A percentile compares a stretch with the other conserved stretches of the same genome.
Conservation (phyloP, 2,797 vertebrate genomes). For the Peromyscus attwateri region DNA sequence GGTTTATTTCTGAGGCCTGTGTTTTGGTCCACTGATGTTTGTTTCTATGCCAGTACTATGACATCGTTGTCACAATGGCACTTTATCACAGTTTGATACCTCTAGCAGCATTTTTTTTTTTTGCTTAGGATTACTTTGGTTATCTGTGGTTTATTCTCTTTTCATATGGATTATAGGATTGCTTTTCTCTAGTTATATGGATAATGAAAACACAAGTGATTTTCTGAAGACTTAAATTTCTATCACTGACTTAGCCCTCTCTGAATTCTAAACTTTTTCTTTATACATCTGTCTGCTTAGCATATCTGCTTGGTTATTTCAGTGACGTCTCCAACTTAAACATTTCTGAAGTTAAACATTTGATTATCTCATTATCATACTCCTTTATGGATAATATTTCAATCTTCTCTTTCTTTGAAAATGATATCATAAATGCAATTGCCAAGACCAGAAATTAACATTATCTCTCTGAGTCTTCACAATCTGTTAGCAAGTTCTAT, state of each 20-base stretch:
- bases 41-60: not conserved
- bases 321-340: not conserved
- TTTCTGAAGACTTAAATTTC: slow-evolving; percentile 12
- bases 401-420: slow-evolving; percentile 15
- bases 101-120: not conserved
- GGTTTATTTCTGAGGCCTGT: not conserved
- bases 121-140: not conserved
- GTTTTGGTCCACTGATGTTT: not conserved
- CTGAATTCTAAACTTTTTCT: not conserved
- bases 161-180: not conserved
- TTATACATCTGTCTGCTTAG: not conserved
- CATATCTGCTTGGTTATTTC: not conserved
- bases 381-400: not conserved
- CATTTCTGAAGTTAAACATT: not conserved
- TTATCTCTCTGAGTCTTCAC: not conserved
- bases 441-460: not conserved
- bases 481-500: not conserved
- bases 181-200: not conserved
- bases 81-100: not conserved
- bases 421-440: not conserved
- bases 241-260: not conserved
- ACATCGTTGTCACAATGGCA: not conserved
- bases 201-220: not conserved
- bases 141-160: not conserved
- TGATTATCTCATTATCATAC: not conserved